Evolutionary conservation across 2,113 vertebrate species (phyloP).

Genomic region (Dicrurus megarhynchus): DNA sequence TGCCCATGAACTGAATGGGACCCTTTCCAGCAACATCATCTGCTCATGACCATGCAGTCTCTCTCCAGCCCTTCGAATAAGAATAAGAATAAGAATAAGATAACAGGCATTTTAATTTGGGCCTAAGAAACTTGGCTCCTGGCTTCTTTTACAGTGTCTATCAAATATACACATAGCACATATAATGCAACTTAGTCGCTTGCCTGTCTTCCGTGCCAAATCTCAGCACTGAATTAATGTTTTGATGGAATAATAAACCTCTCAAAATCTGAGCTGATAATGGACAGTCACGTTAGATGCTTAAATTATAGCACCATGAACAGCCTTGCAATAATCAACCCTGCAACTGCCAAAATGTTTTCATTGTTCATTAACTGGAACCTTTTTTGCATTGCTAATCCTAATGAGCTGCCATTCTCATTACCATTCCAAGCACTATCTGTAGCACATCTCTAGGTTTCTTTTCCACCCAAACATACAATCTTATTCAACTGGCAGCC

Average conservation of each 20-base stretch:
- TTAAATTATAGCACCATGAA: conserved; percentile 6
- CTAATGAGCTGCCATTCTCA: conserved; percentile 45
- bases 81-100: not conserved
- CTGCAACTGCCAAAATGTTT: conserved; percentile 54
- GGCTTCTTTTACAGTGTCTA: not conserved
- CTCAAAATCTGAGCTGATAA: conserved; percentile 61
- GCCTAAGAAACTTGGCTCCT: not conserved
- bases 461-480: conserved; percentile 37
- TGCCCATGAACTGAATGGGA: not conserved
- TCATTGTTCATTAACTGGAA: conserved; percentile 64
- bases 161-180: not conserved
- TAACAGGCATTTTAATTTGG: not conserved
- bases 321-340: conserved; percentile 14
- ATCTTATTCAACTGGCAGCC: conserved; percentile 21
- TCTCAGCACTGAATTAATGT: conserved; percentile 13
- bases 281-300: conserved; percentile 56
- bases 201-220: not conserved
- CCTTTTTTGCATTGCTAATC: conserved; percentile 66
- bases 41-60: not conserved
- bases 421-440: conserved; percentile 32
- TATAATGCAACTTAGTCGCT: not conserved
- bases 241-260: conserved; percentile 57
- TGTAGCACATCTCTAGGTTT: conserved; percentile 41
- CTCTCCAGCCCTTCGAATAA: not conserved
- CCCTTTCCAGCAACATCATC: not conserved